A percentile compares a stretch with the other conserved stretches of the same genome.
phyloP scores from a whole-genome alignment of 2,113 vertebrate species.

The Gracilinanus agilis region DNA sequence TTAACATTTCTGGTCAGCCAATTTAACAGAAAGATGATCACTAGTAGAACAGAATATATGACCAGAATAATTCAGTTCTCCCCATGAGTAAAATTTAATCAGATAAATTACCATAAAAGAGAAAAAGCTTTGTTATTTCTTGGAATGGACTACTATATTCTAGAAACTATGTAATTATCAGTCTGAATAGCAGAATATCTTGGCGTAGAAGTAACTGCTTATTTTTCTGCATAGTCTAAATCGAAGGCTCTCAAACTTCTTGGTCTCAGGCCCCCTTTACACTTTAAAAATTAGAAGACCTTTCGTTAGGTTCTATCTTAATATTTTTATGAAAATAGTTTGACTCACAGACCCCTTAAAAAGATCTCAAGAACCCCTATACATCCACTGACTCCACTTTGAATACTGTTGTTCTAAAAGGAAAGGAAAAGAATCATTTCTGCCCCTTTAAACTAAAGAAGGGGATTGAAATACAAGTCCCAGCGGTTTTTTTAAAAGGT shows the following conservation, averaged over 20 bases:
- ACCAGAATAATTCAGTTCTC: not conserved
- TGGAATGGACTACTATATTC: not conserved
- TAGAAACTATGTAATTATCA: not conserved
- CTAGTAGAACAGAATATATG: not conserved
- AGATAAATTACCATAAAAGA: not conserved
- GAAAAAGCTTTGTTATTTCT: not conserved
- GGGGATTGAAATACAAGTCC: not conserved
- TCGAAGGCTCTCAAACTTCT: not conserved
- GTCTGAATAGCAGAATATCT: not conserved
- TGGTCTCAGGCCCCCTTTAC: not conserved
- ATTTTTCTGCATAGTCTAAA: not conserved
- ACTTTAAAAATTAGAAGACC: not conserved
- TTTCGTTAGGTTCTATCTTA: not conserved
- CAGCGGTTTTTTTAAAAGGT: not conserved
- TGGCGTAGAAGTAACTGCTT: not conserved
- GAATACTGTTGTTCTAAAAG: not conserved
- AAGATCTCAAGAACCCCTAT: not conserved
- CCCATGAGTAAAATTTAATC: not conserved
- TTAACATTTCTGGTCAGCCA: not conserved
- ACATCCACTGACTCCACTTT: not conserved
- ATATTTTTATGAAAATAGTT: not conserved
- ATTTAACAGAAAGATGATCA: not conserved
- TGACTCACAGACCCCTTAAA: not conserved
- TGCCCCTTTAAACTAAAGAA: not conserved
- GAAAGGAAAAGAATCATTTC: not conserved